Evolutionary conservation across 1,140 invertebrate genomes (phyloP).

Genomic region (Neodiprion lecontei): DNA sequence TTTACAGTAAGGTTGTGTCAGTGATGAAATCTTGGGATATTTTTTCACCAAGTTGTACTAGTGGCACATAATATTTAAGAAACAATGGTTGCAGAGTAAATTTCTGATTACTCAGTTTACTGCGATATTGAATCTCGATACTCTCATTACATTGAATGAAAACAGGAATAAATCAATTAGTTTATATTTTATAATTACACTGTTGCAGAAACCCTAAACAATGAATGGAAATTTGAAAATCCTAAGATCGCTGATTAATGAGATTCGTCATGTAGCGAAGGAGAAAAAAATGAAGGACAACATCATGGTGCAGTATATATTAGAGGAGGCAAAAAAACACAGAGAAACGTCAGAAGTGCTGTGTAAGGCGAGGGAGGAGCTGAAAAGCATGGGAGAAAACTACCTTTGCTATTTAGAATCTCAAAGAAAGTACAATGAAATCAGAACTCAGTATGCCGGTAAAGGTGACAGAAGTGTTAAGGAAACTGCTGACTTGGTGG

Average conservation of each 20-base stretch:
- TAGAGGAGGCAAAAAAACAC: slow-evolving; percentile 75
- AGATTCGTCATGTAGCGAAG: slow-evolving; percentile 65
- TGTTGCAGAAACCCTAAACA: slow-evolving; percentile 28
- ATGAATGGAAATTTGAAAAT: slow-evolving; percentile 61
- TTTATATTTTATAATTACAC: neutral
- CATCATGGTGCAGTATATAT: slow-evolving; percentile 69
- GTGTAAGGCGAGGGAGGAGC: slow-evolving; percentile 82
- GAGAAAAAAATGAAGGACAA: slow-evolving; percentile 65
- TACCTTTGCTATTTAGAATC: slow-evolving; percentile 80
- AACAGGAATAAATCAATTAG: neutral
- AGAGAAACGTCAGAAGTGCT: slow-evolving; percentile 79
- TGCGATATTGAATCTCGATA: no score
- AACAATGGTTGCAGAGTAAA: no score
- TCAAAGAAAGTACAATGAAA: slow-evolving; percentile 70
- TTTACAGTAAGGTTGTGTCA: no score
- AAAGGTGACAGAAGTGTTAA: slow-evolving; percentile 77
- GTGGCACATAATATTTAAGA: no score
- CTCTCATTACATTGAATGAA: slow-evolving; percentile 23
- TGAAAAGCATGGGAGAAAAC: slow-evolving; percentile 72
- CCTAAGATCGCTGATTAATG: slow-evolving; percentile 67
- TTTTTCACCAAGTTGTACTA: no score
- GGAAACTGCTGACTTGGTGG: slow-evolving; percentile 83
- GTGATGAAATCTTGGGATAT: no score
- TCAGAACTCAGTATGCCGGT: slow-evolving; percentile 75
- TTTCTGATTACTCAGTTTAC: no score